Conservation (phyloP, 1,140 invertebrate species). For the Temnothorax nylanderi region DNA sequence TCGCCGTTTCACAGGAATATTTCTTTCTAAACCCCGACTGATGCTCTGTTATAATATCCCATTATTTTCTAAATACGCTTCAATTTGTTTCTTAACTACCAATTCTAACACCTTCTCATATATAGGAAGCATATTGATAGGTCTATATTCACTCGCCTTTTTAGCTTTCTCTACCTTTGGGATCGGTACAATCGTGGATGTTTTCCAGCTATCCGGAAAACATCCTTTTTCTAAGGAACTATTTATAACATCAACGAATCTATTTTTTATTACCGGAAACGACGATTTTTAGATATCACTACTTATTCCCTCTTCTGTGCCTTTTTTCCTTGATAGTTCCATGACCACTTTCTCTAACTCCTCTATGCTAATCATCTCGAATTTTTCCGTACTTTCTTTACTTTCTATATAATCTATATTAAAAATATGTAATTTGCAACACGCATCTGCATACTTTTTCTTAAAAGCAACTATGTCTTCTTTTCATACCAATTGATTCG, state of each 20-base stretch:
- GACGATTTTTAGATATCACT: neutral
- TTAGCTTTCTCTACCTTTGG: slow-evolving; percentile 62
- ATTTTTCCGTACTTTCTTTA: neutral
- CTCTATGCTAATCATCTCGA: neutral
- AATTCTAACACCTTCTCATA: slow-evolving; percentile 37
- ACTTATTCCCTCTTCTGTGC: neutral
- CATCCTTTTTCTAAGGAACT: neutral
- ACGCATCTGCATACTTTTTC: no score
- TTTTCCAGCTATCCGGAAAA: slow-evolving; percentile 62
- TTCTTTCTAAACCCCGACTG: neutral
- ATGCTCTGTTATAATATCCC: neutral
- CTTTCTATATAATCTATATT: no score
- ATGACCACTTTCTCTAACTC: neutral
- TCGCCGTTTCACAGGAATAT: neutral
- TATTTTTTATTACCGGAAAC: neutral
- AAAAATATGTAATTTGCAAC: no score
- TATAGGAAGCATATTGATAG: slow-evolving; percentile 31
- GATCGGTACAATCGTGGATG: slow-evolving; percentile 64
- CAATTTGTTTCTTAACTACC: slow-evolving; percentile 37
- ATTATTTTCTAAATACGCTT: neutral
- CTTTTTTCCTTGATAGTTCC: neutral
- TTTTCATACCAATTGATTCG: no score
- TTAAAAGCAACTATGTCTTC: no score
- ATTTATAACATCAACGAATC: neutral
- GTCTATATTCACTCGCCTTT: slow-evolving; percentile 53